phyloP scores from a whole-genome alignment of 2,888 invertebrate genomes.

The Leptodirus hochenwartii region DNA sequence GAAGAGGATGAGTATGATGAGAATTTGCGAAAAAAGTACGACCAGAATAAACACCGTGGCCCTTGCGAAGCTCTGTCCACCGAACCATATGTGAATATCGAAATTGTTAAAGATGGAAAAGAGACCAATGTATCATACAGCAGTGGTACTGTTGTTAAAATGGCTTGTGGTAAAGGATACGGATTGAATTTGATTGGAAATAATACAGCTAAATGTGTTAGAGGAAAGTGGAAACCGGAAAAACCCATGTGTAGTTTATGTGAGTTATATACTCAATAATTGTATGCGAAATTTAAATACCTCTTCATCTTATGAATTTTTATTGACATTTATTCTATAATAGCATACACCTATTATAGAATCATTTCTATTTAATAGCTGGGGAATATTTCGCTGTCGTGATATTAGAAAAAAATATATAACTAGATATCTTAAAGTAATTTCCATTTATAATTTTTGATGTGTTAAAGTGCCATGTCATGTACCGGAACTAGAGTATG shows the following conservation, averaged over 20 bases:
- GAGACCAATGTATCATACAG: constrained; percentile 55
- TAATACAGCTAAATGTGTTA: constrained; percentile 59
- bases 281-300: neutral
- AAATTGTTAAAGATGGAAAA: constrained; percentile 50
- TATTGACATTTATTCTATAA: too few species aligned
- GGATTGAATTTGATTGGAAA: constrained; percentile 53
- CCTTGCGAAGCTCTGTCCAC: constrained; percentile 50
- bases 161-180: constrained; percentile 63
- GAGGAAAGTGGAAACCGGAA: constrained; percentile 72
- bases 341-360: too few species aligned
- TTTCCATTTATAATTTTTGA: too few species aligned
- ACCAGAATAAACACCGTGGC: constrained; percentile 25
- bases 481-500: constrained; percentile 49
- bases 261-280: constrained; percentile 33
- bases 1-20: constrained; percentile 14
- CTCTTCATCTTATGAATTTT: constrained; percentile 2
- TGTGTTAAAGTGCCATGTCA: constrained; percentile 54
- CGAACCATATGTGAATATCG: constrained; percentile 47
- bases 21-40: constrained; percentile 14
- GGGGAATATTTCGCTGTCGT: too few species aligned
- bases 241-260: constrained; percentile 65
- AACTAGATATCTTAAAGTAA: too few species aligned
- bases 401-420: too few species aligned
- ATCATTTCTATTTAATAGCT: too few species aligned
- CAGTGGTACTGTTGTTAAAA: constrained; percentile 55